Percentiles rank a stretch among this genome's conserved stretches.
Evolutionary conservation across 2,113 vertebrate genomes (phyloP).

Genomic region (Pipra filicauda): DNA sequence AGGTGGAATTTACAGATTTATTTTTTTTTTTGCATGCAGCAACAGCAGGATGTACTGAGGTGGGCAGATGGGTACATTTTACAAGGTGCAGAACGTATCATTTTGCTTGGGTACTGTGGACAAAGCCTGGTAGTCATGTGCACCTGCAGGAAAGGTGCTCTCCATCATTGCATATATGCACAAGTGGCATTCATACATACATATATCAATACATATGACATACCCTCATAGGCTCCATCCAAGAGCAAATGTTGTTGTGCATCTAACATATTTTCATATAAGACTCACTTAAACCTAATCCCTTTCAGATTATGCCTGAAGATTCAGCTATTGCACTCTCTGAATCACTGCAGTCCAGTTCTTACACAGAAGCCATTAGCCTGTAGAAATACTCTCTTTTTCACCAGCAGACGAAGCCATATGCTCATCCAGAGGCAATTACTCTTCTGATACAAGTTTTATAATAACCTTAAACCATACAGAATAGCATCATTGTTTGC

Average conservation of each 20-base stretch:
- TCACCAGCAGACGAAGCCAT: background rate
- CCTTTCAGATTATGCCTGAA: background rate
- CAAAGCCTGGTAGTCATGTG: background rate
- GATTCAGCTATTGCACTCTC: background rate
- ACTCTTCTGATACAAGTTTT: slow-evolving; percentile 14
- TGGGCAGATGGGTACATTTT: background rate
- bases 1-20: background rate
- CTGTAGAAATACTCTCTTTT: background rate
- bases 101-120: background rate
- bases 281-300: background rate
- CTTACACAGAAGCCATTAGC: slow-evolving; percentile 20
- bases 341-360: background rate
- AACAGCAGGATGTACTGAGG: background rate
- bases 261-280: background rate
- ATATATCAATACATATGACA: background rate
- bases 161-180: background rate
- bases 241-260: background rate
- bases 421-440: slow-evolving; percentile 45
- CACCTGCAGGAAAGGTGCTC: background rate
- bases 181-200: background rate
- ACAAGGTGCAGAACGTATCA: background rate
- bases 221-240: background rate
- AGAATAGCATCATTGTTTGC: slow-evolving; percentile 29
- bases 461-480: slow-evolving; percentile 24
- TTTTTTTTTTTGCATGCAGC: background rate